phyloP scores from a whole-genome alignment of 2,113 vertebrate genomes.

The Hippocampus zosterae region DNA sequence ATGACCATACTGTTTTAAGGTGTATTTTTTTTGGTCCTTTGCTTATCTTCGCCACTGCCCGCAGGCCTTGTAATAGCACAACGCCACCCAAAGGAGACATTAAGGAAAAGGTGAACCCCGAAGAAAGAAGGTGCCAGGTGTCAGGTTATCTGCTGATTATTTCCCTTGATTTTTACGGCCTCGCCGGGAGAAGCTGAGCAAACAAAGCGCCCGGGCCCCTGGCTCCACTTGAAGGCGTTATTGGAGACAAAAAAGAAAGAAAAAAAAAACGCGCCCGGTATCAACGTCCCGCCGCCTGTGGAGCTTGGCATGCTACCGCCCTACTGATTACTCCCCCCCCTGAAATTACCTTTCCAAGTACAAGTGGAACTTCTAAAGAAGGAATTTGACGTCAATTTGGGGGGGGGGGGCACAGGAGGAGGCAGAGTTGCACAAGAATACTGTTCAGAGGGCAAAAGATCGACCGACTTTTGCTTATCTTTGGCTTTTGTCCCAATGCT shows the following conservation, averaged over 20 bases:
- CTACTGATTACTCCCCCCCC: conserved; percentile 24
- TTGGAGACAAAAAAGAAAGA: conserved; percentile 13
- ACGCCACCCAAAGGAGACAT: too few relatives aligned
- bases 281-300: conserved; percentile 28
- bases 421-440: too few relatives aligned
- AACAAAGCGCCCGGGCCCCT: conserved; percentile 38
- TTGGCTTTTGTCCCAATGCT: background rate
- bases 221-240: conserved; percentile 32
- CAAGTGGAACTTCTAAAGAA: conserved; percentile 8
- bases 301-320: conserved; percentile 34
- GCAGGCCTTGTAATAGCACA: too few relatives aligned
- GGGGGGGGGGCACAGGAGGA: background rate
- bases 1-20: too few relatives aligned
- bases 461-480: background rate
- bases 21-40: too few relatives aligned
- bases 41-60: too few relatives aligned
- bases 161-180: conserved; percentile 54
- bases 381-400: background rate
- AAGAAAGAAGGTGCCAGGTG: conserved; percentile 40
- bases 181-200: conserved; percentile 44
- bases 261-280: conserved; percentile 22
- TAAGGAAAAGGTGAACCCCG: conserved; percentile 48
- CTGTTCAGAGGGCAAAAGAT: too few relatives aligned
- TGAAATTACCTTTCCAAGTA: conserved; percentile 31
- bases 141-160: conserved; percentile 53